Percentiles rank a stretch among this genome's conserved stretches.
Conservation (phyloP, 2,113 vertebrate species). For the Pantherophis guttatus region DNA sequence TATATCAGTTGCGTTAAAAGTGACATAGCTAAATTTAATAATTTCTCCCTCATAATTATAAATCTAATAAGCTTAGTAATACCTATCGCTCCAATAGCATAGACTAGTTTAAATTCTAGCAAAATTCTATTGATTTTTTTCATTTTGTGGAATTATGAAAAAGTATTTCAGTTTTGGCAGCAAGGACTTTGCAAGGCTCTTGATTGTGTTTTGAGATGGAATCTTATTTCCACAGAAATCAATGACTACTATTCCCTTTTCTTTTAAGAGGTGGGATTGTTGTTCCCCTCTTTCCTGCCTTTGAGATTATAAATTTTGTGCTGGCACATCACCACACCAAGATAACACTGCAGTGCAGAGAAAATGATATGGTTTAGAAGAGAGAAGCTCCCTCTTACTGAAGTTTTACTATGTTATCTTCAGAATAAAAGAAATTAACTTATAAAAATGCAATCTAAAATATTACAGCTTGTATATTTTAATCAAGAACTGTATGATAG, state of each 20-base stretch:
- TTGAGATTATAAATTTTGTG: not conserved
- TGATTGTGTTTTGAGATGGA: not conserved
- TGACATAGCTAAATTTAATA: not conserved
- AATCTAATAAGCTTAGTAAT: not conserved
- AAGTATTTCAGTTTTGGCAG: conserved; percentile 4
- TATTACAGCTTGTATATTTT: not conserved
- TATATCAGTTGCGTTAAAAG: not conserved
- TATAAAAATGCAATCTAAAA: not conserved
- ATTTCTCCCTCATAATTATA: not conserved
- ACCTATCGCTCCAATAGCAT: not conserved
- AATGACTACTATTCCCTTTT: not conserved
- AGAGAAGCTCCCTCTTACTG: not conserved
- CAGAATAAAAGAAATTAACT: conserved; percentile 12
- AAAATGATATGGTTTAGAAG: not conserved
- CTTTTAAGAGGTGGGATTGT: not conserved
- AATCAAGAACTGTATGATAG: not conserved
- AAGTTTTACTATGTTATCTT: not conserved
- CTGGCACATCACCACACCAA: not conserved
- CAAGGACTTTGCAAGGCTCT: not conserved
- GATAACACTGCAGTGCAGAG: not conserved
- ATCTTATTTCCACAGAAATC: not conserved
- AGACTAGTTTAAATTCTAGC: not conserved
- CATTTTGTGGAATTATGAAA: not conserved
- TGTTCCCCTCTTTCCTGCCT: not conserved
- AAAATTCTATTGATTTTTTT: not conserved